phyloP scores from a whole-genome alignment of 2,113 vertebrate genomes.

The Nettapus auritus region DNA sequence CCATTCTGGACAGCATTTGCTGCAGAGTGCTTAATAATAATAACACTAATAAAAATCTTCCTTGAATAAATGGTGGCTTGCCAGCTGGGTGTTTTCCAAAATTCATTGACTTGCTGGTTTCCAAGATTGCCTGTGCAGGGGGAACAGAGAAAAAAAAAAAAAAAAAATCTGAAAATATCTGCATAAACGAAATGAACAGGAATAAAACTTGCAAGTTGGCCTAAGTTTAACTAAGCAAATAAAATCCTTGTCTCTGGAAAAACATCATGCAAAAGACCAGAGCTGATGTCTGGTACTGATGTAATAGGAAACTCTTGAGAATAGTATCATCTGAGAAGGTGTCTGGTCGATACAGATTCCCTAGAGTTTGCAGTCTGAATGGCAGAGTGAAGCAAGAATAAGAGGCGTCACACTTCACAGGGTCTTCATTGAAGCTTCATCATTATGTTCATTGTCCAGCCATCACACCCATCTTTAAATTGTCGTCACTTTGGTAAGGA shows the following conservation, averaged over 20 bases:
- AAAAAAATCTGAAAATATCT: background rate
- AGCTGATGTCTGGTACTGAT: background rate
- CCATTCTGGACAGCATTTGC: conserved; percentile 32
- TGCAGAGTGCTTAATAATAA: background rate
- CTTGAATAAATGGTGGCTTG: conserved; percentile 22
- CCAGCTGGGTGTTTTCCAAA: conserved; percentile 32
- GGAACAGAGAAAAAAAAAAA: background rate
- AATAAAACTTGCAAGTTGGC: background rate
- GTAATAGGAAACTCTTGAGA: conserved; percentile 19
- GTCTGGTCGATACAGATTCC: background rate
- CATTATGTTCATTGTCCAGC: background rate
- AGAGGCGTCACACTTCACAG: background rate
- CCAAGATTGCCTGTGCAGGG: background rate
- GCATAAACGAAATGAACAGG: background rate
- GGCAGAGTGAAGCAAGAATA: background rate
- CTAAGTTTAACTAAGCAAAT: background rate
- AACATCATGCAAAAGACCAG: background rate
- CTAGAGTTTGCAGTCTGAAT: background rate
- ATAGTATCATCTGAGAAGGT: background rate
- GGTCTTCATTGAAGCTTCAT: background rate
- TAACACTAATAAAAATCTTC: conserved; percentile 41
- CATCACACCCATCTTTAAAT: background rate
- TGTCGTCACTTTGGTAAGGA: background rate
- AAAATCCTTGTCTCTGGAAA: conserved; percentile 13
- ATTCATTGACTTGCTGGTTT: background rate